These are phyloP conservation scores for Cephonodes hylas DNA, from an alignment of 2,888 invertebrate genomes.

Conservation along the genomic window DNA sequence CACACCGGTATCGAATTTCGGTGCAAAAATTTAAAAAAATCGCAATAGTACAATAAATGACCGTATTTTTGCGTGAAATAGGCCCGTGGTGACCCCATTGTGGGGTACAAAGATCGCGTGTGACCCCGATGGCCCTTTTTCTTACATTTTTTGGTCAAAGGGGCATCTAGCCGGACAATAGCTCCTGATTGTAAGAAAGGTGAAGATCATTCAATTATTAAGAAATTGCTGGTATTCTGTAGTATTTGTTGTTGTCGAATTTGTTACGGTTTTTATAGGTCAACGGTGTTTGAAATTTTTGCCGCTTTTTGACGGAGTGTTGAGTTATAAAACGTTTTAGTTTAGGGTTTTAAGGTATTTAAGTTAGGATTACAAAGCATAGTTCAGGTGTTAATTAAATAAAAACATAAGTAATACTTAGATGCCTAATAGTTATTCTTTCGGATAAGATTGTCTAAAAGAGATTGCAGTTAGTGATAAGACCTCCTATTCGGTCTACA, in stretches of 20 bases:
- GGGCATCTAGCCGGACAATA: constrained; percentile 6
- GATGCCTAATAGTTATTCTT: too few species aligned
- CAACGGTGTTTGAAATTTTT: too few species aligned
- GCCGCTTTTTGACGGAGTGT: too few species aligned
- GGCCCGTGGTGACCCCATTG: constrained; percentile 12
- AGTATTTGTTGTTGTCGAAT: constrained; percentile 31
- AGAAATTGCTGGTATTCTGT: not conserved
- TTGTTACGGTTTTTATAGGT: constrained; percentile 43
- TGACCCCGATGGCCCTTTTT: not conserved
- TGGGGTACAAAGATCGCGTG: constrained; percentile 14
- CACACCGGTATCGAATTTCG: constrained; percentile 7
- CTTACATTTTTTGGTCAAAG: not conserved
- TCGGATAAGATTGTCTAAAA: too few species aligned
- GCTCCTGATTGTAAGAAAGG: constrained; percentile 6
- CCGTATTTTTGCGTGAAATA: constrained; percentile 18
- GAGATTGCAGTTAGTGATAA: too few species aligned
- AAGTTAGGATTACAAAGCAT: too few species aligned
- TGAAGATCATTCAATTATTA: constrained; percentile 8
- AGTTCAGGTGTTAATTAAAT: too few species aligned
- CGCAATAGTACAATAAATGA: constrained; percentile 29
- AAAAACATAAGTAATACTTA: too few species aligned
- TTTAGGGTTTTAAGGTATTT: too few species aligned
- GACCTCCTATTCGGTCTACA: too few species aligned
- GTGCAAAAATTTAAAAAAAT: not conserved
- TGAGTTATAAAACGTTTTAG: too few species aligned